Evolutionary conservation across 1,140 invertebrate species (phyloP), one percentile per base, ranked within the genome.

Genomic region (Hycleus cichorii): DNA sequence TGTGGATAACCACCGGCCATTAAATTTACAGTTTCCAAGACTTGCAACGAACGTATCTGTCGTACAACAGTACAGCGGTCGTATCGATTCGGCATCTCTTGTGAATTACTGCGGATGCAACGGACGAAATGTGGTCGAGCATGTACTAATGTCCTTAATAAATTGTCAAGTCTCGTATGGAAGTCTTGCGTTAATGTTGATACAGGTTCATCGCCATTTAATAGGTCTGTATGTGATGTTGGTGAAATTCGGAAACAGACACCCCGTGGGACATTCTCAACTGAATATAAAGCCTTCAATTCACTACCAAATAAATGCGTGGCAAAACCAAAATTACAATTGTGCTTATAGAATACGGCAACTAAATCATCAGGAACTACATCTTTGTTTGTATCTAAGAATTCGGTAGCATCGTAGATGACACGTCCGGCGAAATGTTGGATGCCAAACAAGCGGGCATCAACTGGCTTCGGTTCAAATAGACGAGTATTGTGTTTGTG

Each of bases 1-100:
- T 97, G 93, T 4, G 93, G 93, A 74, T 91, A 94, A 7, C 93
- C 88, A 62, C 87, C 87, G 11, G 93, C 92, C 93, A 96, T 96
- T 32, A 97, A 75, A 74, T 95, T 94, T 11, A 95, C 91, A 26
- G 94, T 96, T 77, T 96, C 93, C 18, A 95, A 76, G n/a, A 95
- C 86, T 77, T 96, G 93, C 32, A 97, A 78, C 1, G 93, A 91
- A 27, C 92, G 80, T 57, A 96, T 89, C 79, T 97, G 89, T 63
- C 83, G 79, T 68, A 92, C 89, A 10, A 95, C 88, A 1, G 86
- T 84, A 11, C 80, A 77, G 39, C 91, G 80, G 69, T 95, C 91
- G 69, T 95, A 91, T 60, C 84, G 79, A 67, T 86, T 83, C 5
- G 88, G 81, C 6, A 80, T 83, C 75, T 95, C 91, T 3, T 79